These are phyloP conservation scores for Heteronetta atricapilla DNA, from an alignment of 2,113 vertebrate genomes.

Conservation along the genomic window DNA sequence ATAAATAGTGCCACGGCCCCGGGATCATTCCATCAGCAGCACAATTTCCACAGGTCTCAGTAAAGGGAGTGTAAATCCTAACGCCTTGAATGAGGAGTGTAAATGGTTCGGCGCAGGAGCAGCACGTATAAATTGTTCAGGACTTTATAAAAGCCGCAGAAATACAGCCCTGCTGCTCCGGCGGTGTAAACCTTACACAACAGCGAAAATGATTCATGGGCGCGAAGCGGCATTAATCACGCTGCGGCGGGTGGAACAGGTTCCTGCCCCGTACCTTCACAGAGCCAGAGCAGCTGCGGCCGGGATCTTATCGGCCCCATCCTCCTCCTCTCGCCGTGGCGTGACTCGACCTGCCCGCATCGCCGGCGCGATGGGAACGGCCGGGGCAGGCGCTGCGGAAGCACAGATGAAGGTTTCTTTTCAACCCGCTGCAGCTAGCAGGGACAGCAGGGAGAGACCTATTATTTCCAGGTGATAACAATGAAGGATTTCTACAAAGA, in stretches of 20 bases:
- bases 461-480: constrained; percentile 47
- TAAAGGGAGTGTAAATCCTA: constrained; percentile 18
- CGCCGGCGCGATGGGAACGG: not conserved
- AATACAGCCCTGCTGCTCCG: constrained; percentile 17
- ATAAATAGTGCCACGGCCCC: not conserved
- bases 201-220: constrained; percentile 45
- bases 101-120: not conserved
- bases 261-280: constrained; percentile 17
- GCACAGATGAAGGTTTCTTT: not conserved
- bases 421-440: not conserved
- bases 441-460: not conserved
- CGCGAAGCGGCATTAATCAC: constrained; percentile 27
- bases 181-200: constrained; percentile 31
- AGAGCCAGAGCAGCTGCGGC: not conserved
- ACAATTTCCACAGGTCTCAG: not conserved
- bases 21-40: not conserved
- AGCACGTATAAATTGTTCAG: constrained; percentile 21
- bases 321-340: not conserved
- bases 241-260: constrained; percentile 20
- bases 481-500: constrained; percentile 11
- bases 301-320: constrained; percentile 36
- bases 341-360: not conserved
- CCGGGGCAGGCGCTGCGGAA: not conserved
- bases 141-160: constrained; percentile 46
- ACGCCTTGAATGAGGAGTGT: not conserved